phyloP scores from a whole-genome alignment of 2,888 invertebrate species.

The Nasonovia ribisnigri region DNA sequence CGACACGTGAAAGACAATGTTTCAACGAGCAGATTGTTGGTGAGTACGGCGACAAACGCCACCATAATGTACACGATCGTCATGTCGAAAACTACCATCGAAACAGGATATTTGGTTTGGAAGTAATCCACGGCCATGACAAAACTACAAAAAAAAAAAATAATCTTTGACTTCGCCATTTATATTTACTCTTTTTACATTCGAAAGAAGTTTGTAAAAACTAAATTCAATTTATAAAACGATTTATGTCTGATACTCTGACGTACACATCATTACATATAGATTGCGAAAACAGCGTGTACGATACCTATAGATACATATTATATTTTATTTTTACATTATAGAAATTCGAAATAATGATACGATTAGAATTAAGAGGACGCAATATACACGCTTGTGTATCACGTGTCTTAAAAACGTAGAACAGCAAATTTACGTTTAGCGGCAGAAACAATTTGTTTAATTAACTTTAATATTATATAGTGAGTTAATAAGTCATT shows the following conservation, averaged over 20 bases:
- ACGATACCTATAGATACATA: not conserved
- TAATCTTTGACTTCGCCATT: not conserved
- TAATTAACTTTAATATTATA: not conserved
- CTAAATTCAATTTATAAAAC: not conserved
- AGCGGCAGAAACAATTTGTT: not conserved
- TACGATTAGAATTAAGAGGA: not conserved
- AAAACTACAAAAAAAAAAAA: slow-evolving; percentile 75
- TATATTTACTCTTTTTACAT: not conserved
- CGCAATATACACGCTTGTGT: not conserved
- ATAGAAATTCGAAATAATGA: not conserved
- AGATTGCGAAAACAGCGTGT: not conserved
- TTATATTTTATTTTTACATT: not conserved
- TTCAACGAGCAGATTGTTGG: slow-evolving; percentile 88
- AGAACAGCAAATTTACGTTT: not conserved
- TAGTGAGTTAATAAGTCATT: not conserved
- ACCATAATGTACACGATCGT: slow-evolving; percentile 91
- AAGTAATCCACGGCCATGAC: slow-evolving; percentile 95
- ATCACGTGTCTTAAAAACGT: not conserved
- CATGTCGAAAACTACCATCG: slow-evolving; percentile 92
- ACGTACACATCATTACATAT: not conserved
- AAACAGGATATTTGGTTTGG: slow-evolving; percentile 84
- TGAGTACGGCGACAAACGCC: slow-evolving; percentile 87
- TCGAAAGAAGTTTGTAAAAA: not conserved
- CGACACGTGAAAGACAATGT: slow-evolving; percentile 84
- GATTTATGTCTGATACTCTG: not conserved